Base-by-base conservation (phyloP, 2,888 invertebrate species). In the Isoperla grammatica region DNA sequence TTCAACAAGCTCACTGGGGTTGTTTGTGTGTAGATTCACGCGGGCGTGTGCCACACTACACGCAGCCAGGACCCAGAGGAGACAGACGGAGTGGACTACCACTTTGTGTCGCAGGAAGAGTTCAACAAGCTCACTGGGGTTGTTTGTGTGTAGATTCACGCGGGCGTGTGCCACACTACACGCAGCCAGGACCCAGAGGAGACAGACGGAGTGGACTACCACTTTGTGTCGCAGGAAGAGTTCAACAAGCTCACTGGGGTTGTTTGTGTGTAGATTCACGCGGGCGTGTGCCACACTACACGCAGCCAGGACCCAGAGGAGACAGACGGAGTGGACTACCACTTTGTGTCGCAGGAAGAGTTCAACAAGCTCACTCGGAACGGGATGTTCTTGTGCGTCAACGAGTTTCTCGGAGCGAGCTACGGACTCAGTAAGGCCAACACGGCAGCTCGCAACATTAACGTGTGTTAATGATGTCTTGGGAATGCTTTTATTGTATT, bases 381-480 rank as follows among this genome's bases (percentile, higher is more conserved):
- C n/a, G 77, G 76, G 12, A 70, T 74, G 57, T 76, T 77, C 64
- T 61, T 75, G n/a, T 70, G 74, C 1, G 69, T 73, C n/a, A 71
- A 73, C 17, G 74, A 75, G 64, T 61, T 70, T 22, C 64, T 76
- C 8, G 76, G 76, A 5, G 63, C 73, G 50, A 72, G 70, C 61
- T 77, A 73, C 65, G 77, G 76, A 57, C 72, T 77, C 61, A 70
- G 76, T 75, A 67, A 69, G 68, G 1, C 50, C 46, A 29, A 42
- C 20, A 37, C 12, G 12, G 6, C 37, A 9, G 12, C 37, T 37
- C 6, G 37, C 37, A 37, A n/a, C n/a, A n/a, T n/a, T n/a, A n/a
- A n/a, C n/a, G n/a, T n/a, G n/a, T n/a, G n/a, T n/a, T n/a, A n/a
- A n/a, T n/a, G n/a, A n/a, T n/a, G n/a, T n/a, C n/a, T n/a, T n/a